Conservation (phyloP, 2,888 invertebrate genomes). For the Meliscaeva auricollis region DNA sequence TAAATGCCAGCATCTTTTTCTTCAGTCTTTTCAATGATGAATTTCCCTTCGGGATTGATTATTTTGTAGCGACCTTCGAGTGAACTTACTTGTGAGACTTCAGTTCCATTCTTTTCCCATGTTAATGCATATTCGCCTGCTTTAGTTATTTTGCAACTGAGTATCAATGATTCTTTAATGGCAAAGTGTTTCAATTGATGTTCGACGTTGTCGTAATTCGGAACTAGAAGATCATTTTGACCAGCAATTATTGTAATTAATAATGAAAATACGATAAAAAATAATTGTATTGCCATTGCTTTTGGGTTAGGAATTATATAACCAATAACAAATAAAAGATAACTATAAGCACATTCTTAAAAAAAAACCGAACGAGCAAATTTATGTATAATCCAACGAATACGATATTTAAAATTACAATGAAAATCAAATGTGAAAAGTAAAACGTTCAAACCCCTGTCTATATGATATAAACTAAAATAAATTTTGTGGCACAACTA, state of each 20-base stretch:
- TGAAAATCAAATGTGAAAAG: conserved; percentile 22
- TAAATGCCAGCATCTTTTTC: conserved; percentile 88
- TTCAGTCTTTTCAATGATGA: conserved; percentile 84
- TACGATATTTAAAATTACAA: conserved; percentile 32
- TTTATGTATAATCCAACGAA: no score
- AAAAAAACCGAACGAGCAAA: conserved; percentile 2
- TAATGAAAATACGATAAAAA: conserved; percentile 23
- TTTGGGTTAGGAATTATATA: not conserved
- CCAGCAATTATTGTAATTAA: conserved; percentile 1
- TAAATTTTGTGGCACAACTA: no score
- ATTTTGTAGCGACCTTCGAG: conserved; percentile 84
- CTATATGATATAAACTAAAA: no score
- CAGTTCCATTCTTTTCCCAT: conserved; percentile 84
- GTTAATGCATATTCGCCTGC: conserved; percentile 78
- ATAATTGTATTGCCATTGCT: conserved; percentile 33
- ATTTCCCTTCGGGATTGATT: conserved; percentile 82
- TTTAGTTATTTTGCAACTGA: conserved; percentile 82
- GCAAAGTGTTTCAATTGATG: conserved; percentile 81
- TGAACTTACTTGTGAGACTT: conserved; percentile 81
- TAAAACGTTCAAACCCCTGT: conserved; percentile 7
- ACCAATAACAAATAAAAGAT: no score
- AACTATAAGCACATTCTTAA: no score
- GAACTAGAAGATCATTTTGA: conserved; percentile 80
- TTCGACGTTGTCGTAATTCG: conserved; percentile 82
- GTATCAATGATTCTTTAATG: conserved; percentile 81